Conservation (phyloP, 2,797 vertebrate genomes). For the Lycodopsis pacificus region DNA sequence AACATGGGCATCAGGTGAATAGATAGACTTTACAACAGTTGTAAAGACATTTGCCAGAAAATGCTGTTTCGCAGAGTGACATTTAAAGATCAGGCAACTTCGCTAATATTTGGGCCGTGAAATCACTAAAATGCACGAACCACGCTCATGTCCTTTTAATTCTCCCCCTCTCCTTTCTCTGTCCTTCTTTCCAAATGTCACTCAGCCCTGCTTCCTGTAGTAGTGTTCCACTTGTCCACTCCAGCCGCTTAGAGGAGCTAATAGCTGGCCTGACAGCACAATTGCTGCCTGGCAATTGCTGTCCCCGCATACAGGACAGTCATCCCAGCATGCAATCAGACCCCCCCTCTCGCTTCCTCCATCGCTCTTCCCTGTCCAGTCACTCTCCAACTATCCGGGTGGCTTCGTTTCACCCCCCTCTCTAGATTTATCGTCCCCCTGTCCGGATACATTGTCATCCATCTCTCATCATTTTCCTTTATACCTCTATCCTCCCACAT, state of each 20-base stretch:
- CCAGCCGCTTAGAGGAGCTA: conserved; percentile 56
- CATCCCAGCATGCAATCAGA: conserved; percentile 58
- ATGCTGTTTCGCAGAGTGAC: conserved; percentile 7
- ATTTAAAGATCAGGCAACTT: conserved; percentile 33
- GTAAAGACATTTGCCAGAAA: background rate
- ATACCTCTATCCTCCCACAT: conserved; percentile 23
- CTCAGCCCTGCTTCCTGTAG: conserved; percentile 36
- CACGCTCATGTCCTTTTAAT: conserved; percentile 12
- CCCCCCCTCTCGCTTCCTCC: conserved; percentile 16
- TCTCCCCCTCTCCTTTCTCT: background rate
- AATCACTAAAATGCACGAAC: conserved; percentile 23
- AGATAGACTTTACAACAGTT: background rate
- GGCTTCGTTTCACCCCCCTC: conserved; percentile 41
- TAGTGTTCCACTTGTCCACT: conserved; percentile 51
- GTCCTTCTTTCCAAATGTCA: conserved; percentile 56
- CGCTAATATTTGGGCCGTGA: conserved; percentile 34
- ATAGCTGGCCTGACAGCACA: conserved; percentile 64
- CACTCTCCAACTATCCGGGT: conserved; percentile 42
- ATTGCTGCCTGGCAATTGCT: conserved; percentile 68
- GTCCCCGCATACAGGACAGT: conserved; percentile 39
- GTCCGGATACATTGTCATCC: conserved; percentile 17
- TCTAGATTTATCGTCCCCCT: conserved; percentile 32
- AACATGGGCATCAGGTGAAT: background rate
- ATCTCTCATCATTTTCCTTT: conserved; percentile 47
- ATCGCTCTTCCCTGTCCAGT: conserved; percentile 44